phyloP scores from a whole-genome alignment of 2,113 vertebrate genomes.

The Ophiodon elongatus region DNA sequence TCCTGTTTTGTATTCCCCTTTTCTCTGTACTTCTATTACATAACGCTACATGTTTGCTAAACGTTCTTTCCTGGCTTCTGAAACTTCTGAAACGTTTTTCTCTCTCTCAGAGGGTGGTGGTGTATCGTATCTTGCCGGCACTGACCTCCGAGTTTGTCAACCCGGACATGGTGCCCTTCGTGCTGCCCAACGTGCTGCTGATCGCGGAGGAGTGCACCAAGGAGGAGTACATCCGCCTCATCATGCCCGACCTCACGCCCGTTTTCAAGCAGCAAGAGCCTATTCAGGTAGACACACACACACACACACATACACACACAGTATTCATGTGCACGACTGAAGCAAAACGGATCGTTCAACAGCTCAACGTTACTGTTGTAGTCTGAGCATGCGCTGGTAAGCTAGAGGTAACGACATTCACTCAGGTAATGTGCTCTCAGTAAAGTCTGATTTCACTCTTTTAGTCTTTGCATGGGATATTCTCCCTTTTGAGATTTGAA shows the following conservation, averaged over 20 bases:
- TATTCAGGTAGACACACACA: slow-evolving; percentile 88
- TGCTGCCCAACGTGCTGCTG: slow-evolving; percentile 96
- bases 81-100: neutral
- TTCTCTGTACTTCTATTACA: neutral
- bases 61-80: neutral
- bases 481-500: neutral
- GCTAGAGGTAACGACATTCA: neutral
- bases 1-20: neutral
- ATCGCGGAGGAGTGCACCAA: slow-evolving; percentile 98
- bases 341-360: neutral
- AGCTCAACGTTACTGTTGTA: neutral
- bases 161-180: slow-evolving; percentile 98
- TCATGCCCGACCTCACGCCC: slow-evolving; percentile 95
- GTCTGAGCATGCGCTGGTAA: neutral
- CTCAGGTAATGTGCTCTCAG: neutral
- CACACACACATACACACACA: neutral
- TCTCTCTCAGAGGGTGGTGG: slow-evolving; percentile 90
- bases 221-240: slow-evolving; percentile 93
- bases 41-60: neutral
- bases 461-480: slow-evolving; percentile 14
- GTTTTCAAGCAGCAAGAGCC: slow-evolving; percentile 99
- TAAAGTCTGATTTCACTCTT: neutral
- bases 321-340: neutral
- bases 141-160: slow-evolving; percentile 97
- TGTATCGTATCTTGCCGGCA: slow-evolving; percentile 93